Base-by-base conservation (phyloP, 2,113 vertebrate species). In the Gasterosteus aculeatus region DNA sequence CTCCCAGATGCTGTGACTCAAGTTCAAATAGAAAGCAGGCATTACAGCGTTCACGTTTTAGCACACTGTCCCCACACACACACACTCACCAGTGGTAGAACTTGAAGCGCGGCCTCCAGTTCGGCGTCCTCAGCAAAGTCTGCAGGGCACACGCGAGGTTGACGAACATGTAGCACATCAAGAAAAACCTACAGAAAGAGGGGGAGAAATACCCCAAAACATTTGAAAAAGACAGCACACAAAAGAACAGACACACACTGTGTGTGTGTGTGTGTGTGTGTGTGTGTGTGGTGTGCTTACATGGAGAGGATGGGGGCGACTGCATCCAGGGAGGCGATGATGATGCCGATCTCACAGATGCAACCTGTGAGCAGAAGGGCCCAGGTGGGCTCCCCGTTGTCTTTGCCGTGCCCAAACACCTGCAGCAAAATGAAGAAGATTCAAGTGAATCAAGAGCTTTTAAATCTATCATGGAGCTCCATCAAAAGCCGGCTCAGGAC, bases 131-230 rank as follows among this genome's bases (percentile, higher is more conserved):
- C 82, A 99, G 95, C 87, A 99, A 89, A 0, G 98, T 99, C 92
- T 99, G 98, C 59, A 99, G 95, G 0, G 98, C 98, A 5, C 98
- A 99, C 0, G 98, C 98, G 80, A 99, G 91, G 85, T 99, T 99
- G 71, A 99, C 98, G 4, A 99, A 99, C 97, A 99, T 98, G 94
- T 99, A 99, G 92, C 98, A 99, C 98, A 99, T 99, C 85, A 99
- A 92, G 92, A 99, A 99, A 87, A 99, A 99, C 98, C 98, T 99
- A 80, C 39, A 72, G 31, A 66, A 66, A 14, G 19, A 66, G 6
- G 33, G 26, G 56, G 2, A 42, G 22, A 64, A 29, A 65, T 4
- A 39, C 3, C 47, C 4, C 67, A 75, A 47, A 51, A 11, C 19
- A 46, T 14, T 4, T 7, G 3, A 19, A n/a, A 14, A 12, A 64